Conservation (phyloP, 2,113 vertebrate species). For the Vulpes vulpes region DNA sequence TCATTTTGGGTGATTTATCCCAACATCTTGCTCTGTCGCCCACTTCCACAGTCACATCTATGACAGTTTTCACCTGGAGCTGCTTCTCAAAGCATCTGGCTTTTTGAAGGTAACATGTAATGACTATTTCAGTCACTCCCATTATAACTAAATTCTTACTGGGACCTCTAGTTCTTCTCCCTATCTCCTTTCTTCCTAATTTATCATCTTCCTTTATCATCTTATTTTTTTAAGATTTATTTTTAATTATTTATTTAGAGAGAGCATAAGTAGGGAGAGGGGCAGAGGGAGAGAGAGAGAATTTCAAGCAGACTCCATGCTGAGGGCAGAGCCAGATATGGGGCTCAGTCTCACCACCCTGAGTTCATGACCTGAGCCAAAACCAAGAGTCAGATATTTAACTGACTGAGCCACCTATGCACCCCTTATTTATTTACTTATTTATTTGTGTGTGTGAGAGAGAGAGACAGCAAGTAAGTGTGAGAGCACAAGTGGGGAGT, state of each 20-base stretch:
- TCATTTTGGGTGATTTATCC: neutral
- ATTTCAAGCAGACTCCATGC: neutral
- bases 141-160: neutral
- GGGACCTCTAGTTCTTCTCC: neutral
- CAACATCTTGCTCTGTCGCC: neutral
- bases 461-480: neutral
- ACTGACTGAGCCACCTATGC: neutral
- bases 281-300: neutral
- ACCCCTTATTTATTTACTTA: neutral
- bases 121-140: neutral
- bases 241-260: neutral
- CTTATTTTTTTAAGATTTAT: neutral
- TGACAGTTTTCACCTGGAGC: neutral
- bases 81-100: neutral
- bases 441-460: neutral
- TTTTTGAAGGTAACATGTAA: neutral
- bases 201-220: neutral
- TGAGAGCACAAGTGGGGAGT: accelerated
- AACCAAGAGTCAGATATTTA: neutral
- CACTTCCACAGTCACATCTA: neutral
- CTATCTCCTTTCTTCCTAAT: neutral
- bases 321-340: accelerated
- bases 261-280: neutral
- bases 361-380: neutral
- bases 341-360: neutral